Percentiles rank a stretch among this genome's conserved stretches.
Evolutionary conservation across 2,797 vertebrate species (phyloP).

Genomic region (Propithecus deckenii): DNA sequence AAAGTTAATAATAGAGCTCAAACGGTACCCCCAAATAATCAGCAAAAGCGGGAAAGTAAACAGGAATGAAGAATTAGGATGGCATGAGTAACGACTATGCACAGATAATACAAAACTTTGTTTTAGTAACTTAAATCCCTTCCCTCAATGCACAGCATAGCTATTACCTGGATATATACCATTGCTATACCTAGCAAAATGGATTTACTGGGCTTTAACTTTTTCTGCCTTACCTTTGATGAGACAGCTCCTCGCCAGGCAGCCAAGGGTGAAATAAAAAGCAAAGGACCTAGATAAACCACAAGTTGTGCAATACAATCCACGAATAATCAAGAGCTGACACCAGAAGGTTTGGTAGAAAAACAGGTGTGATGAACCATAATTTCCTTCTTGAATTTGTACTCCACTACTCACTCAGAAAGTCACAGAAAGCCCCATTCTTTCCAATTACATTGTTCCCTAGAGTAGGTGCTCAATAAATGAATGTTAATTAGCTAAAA

Average conservation of each 20-base stretch:
- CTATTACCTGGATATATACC: background rate
- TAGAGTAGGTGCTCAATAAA: background rate
- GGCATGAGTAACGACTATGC: background rate
- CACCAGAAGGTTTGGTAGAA: background rate
- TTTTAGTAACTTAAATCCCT: background rate
- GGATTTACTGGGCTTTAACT: background rate
- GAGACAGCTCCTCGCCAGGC: background rate
- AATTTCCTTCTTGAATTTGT: conserved; percentile 41
- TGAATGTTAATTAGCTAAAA: conserved; percentile 2
- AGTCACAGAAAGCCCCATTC: conserved; percentile 39
- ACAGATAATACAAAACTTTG: background rate
- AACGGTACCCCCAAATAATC: background rate
- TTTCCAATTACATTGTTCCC: background rate
- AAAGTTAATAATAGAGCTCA: background rate
- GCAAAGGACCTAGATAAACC: background rate
- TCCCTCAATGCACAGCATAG: background rate
- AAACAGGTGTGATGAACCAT: background rate
- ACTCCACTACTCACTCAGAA: conserved; percentile 2
- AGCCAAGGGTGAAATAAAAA: conserved; percentile 16
- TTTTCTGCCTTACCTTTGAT: background rate
- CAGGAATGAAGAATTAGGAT: background rate
- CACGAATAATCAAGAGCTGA: background rate
- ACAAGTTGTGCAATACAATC: background rate
- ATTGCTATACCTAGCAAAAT: background rate
- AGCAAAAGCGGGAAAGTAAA: background rate